A percentile compares a stretch with the other conserved stretches of the same genome.
Conservation (phyloP, 1,140 invertebrate genomes). For the Hirudo medicinalis region DNA sequence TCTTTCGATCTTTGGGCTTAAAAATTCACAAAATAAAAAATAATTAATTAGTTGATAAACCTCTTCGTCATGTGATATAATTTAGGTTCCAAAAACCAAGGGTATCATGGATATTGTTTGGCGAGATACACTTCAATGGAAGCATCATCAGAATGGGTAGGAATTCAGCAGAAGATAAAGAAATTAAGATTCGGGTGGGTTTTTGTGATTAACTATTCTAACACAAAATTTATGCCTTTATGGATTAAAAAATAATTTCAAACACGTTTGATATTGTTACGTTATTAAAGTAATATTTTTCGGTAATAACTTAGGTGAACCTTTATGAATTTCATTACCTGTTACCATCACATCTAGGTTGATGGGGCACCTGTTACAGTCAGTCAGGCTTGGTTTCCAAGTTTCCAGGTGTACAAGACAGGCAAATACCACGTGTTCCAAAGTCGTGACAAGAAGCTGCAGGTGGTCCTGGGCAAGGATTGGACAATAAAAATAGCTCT, state of each 20-base stretch:
- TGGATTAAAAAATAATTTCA: too few relatives aligned
- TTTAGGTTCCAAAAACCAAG: constrained; percentile 3
- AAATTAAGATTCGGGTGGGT: not conserved
- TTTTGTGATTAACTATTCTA: too few relatives aligned
- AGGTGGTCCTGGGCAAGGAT: not conserved
- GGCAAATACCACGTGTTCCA: not conserved
- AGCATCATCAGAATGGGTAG: not conserved
- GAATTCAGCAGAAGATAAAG: not conserved
- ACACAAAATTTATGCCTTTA: not conserved
- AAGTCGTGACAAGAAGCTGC: not conserved
- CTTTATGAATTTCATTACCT: not conserved
- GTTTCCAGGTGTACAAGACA: not conserved
- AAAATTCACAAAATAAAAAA: not conserved
- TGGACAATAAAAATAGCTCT: not conserved
- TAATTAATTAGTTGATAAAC: not conserved
- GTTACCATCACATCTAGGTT: not conserved
- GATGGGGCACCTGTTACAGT: not conserved
- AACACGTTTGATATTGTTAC: too few relatives aligned
- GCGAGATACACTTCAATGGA: not conserved
- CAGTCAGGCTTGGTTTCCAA: not conserved
- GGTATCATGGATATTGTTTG: not conserved
- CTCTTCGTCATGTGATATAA: not conserved
- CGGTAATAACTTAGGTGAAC: too few relatives aligned
- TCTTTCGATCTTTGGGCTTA: too few relatives aligned
- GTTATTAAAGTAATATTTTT: too few relatives aligned